phyloP scores from a whole-genome alignment of 2,888 invertebrate genomes.

The Drosophila meridiana region DNA sequence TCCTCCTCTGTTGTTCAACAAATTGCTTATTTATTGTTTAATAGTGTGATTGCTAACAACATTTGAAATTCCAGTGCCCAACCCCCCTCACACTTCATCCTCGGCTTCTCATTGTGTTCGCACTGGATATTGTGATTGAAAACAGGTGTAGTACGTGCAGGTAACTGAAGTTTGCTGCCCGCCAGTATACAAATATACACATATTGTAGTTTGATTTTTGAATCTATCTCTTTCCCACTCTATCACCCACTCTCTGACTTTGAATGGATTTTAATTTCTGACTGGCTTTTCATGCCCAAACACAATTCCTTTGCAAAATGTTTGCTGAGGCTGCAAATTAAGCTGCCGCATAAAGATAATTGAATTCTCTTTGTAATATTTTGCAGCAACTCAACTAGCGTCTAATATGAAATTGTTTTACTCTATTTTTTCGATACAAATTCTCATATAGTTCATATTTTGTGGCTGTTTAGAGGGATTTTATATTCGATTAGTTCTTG shows the following conservation, averaged over 20 bases:
- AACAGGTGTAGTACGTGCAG: slow-evolving; percentile 26
- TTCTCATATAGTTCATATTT: neutral
- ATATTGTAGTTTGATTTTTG: slow-evolving; percentile 27
- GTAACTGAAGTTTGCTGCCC: slow-evolving; percentile 6
- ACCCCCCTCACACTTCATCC: rapidly evolving
- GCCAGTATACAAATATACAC: slow-evolving; percentile 5
- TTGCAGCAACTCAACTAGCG: neutral
- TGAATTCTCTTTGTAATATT: slow-evolving; percentile 20
- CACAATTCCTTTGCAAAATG: slow-evolving; percentile 13
- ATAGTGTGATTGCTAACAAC: slow-evolving; percentile 74
- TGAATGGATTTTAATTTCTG: slow-evolving; percentile 45
- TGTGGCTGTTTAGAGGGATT: too few relatives aligned
- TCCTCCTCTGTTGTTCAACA: slow-evolving; percentile 56
- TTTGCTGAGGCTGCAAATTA: slow-evolving; percentile 33
- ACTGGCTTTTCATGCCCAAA: slow-evolving; percentile 23
- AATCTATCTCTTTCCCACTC: neutral
- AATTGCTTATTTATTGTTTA: slow-evolving; percentile 82
- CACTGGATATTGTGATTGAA: slow-evolving; percentile 40
- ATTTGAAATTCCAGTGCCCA: slow-evolving; percentile 50
- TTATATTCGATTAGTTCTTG: too few relatives aligned
- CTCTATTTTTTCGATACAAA: neutral
- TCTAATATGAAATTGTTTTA: neutral
- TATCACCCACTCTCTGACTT: neutral
- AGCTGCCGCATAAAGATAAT: slow-evolving; percentile 40
- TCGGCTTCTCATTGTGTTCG: slow-evolving; percentile 38